Evolutionary conservation across 2,888 invertebrate genomes (phyloP).

Genomic region (Pammene fasciana): DNA sequence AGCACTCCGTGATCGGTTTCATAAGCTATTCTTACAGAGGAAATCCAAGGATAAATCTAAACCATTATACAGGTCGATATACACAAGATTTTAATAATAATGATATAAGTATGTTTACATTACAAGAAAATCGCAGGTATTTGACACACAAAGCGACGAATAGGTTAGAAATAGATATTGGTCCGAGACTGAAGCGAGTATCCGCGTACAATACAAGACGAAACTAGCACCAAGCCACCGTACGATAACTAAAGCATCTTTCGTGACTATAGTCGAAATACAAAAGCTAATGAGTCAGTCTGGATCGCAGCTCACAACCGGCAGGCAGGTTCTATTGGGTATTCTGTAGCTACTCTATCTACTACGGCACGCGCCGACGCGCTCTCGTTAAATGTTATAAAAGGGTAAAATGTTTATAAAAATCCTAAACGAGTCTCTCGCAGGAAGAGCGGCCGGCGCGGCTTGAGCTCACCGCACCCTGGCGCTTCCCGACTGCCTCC

Average conservation of each 20-base stretch:
- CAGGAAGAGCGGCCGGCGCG: constrained; percentile 60
- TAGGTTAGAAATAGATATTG: constrained; percentile 78
- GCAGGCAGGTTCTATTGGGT: constrained; percentile 46
- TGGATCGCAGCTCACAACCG: constrained; percentile 53
- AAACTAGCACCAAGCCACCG: constrained; percentile 82
- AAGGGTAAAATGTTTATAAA: constrained; percentile 75
- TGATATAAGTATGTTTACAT: constrained; percentile 78
- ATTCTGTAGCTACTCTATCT: not conserved
- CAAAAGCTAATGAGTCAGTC: constrained; percentile 65
- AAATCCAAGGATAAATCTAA: constrained; percentile 77
- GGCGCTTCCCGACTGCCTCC: constrained; percentile 44
- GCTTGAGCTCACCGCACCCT: constrained; percentile 47
- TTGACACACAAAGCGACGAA: constrained; percentile 83
- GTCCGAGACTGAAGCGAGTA: constrained; percentile 82
- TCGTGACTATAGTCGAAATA: constrained; percentile 52
- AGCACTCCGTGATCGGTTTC: constrained; percentile 59
- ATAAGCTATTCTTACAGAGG: constrained; percentile 74
- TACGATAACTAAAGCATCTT: constrained; percentile 67
- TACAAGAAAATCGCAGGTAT: constrained; percentile 76
- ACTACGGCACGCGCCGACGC: constrained; percentile 47
- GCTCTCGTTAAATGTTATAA: constrained; percentile 69
- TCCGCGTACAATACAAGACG: constrained; percentile 66
- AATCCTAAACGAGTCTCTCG: constrained; percentile 64
- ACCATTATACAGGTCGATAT: constrained; percentile 83
- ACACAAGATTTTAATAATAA: constrained; percentile 71